These are phyloP conservation scores for Drosophila sp. DNA, from an alignment of 1,140 invertebrate genomes.

Conservation along the genomic window DNA sequence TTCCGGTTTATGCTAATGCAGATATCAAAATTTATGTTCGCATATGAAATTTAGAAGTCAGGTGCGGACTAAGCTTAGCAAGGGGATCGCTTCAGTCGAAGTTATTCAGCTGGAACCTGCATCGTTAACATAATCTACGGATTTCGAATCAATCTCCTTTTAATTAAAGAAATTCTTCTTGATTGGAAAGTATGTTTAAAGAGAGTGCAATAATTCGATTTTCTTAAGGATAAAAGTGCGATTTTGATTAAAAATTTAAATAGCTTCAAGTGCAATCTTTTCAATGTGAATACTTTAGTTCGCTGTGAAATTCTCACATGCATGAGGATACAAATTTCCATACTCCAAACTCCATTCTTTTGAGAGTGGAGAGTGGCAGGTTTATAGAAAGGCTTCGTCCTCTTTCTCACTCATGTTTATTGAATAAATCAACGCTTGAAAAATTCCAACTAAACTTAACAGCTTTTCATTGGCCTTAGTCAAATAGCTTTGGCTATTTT, in stretches of 20 bases:
- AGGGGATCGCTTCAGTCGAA: too few relatives aligned
- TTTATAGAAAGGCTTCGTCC: slow-evolving; percentile 6
- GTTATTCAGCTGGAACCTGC: too few relatives aligned
- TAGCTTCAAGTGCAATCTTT: background rate
- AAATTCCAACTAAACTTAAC: slow-evolving; percentile 73
- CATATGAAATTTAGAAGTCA: slow-evolving; percentile 24
- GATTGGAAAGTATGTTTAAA: too few relatives aligned
- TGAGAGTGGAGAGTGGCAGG: background rate
- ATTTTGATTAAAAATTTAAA: too few relatives aligned
- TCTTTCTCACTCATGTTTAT: slow-evolving; percentile 56
- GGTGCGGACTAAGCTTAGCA: background rate
- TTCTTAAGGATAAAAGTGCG: too few relatives aligned
- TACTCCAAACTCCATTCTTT: background rate
- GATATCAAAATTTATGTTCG: slow-evolving; percentile 52
- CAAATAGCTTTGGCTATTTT: slow-evolving; percentile 70
- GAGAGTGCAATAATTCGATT: too few relatives aligned
- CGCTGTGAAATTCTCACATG: background rate
- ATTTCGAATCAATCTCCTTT: too few relatives aligned
- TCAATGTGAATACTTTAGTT: background rate
- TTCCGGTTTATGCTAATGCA: slow-evolving; percentile 75
- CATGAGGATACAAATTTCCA: background rate
- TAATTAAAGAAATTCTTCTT: too few relatives aligned
- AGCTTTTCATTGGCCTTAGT: slow-evolving; percentile 69
- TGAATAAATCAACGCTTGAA: slow-evolving; percentile 75
- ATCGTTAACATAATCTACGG: too few relatives aligned